Conservation (phyloP, 1,140 invertebrate genomes). For the Leptinotarsa texana region DNA sequence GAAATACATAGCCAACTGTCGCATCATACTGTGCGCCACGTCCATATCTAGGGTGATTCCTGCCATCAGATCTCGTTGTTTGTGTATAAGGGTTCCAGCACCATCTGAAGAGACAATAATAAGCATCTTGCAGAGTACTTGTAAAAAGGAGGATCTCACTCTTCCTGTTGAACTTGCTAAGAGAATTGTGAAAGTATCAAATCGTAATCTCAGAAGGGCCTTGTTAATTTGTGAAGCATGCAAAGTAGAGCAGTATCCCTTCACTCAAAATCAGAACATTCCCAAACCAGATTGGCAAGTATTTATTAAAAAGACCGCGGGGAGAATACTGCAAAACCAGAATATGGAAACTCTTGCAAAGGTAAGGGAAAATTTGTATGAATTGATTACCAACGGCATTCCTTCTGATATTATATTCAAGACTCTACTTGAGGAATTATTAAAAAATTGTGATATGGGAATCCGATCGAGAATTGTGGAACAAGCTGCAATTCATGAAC, state of each 20-base stretch:
- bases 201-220: slow-evolving; percentile 91
- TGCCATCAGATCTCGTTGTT: slow-evolving; percentile 92
- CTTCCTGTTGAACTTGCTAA: slow-evolving; percentile 78
- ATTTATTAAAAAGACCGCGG: slow-evolving; percentile 86
- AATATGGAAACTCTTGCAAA: slow-evolving; percentile 82
- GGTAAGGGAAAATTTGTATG: slow-evolving; percentile 87
- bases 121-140: slow-evolving; percentile 68
- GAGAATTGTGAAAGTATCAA: slow-evolving; percentile 78
- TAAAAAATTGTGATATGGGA: slow-evolving; percentile 87
- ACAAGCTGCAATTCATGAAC: slow-evolving; percentile 87
- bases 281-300: slow-evolving; percentile 91
- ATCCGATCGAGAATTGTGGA: slow-evolving; percentile 84
- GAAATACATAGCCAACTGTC: slow-evolving; percentile 95
- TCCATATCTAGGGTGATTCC: slow-evolving; percentile 94
- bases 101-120: slow-evolving; percentile 81
- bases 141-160: slow-evolving; percentile 83
- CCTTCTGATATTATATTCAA: slow-evolving; percentile 93
- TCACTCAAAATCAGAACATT: slow-evolving; percentile 80
- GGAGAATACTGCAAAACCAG: slow-evolving; percentile 86
- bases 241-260: slow-evolving; percentile 90
- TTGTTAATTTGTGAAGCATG: slow-evolving; percentile 93
- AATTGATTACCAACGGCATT: slow-evolving; percentile 91
- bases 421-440: slow-evolving; percentile 81
- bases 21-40: slow-evolving; percentile 93
- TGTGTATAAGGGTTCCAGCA: slow-evolving; percentile 88